A percentile compares a stretch with the other conserved stretches of the same genome.
Conservation (phyloP, 2,113 vertebrate genomes). For the Motacilla tschutschensis region DNA sequence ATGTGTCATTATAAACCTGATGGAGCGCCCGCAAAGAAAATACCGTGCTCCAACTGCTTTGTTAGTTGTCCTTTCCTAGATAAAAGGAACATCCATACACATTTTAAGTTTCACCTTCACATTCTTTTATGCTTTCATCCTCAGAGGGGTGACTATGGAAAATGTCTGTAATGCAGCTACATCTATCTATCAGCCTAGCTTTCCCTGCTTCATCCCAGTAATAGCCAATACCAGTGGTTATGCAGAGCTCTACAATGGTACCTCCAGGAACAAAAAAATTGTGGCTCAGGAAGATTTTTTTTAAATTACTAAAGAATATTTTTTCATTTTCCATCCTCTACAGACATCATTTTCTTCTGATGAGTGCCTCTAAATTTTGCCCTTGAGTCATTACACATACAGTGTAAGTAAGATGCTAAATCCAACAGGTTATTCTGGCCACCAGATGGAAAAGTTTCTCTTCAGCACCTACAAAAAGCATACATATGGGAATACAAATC, state of each 20-base stretch:
- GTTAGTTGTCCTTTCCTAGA: conserved; percentile 65
- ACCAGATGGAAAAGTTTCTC: conserved; percentile 5
- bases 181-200: conserved; percentile 17
- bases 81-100: conserved; percentile 66
- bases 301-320: background rate
- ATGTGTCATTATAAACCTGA: conserved; percentile 67
- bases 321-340: conserved; percentile 26
- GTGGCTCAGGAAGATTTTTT: background rate
- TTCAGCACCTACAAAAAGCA: background rate
- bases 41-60: conserved; percentile 51
- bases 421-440: background rate
- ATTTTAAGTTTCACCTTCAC: conserved; percentile 65
- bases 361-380: conserved; percentile 37
- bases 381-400: conserved; percentile 8
- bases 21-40: conserved; percentile 61
- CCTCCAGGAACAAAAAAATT: conserved; percentile 27
- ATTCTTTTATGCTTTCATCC: conserved; percentile 46
- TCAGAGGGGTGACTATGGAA: conserved; percentile 17
- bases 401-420: conserved; percentile 1
- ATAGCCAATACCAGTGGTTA: background rate
- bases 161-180: background rate
- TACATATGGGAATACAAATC: background rate
- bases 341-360: conserved; percentile 28
- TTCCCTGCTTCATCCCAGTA: background rate
- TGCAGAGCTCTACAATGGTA: background rate